Base-by-base conservation (phyloP, 2,797 vertebrate genomes). In the Sebastes glaucus region DNA sequence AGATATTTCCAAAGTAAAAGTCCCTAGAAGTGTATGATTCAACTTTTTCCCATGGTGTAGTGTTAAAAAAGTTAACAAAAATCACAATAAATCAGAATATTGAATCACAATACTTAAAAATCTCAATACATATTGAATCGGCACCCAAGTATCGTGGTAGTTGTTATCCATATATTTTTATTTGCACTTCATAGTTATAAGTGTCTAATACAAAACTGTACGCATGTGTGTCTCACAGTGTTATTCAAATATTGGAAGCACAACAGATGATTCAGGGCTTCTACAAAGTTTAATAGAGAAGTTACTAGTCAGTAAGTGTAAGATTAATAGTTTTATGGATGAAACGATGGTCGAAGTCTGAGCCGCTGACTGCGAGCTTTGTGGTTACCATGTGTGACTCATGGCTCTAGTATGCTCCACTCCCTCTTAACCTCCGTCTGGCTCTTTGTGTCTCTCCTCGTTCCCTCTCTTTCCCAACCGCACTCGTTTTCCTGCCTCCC, bases 351-450 rank as follows among this genome's bases (percentile, higher is more conserved):
- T 73, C 13, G 53, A 68, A 52, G 81, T 14, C 70, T 84, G 82
- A 83, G 69, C 57, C 2, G 3, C 68, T 81, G 22, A 2, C 72
- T 84, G 84, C 35, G 78, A 67, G 72, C 72, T 74, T 83, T 88
- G 84, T 74, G 90, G 87, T 90, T 81, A 70, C 61, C 88, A 71
- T 76, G 82, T 84, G 80, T 95, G 94, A 95, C 79, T 95, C 92
- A 95, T 87, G 74, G 66, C 78, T 88, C 32, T 16, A 92, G 88
- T 87, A 94, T 93, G 92, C 82, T 84, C 81, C 89, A 87, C 93
- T 92, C 92, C 93, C 88, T 88, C 82, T 66, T 75, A 68, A 35
- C 55, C 72, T 86, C 66, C 6, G 14, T 67, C 70, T 74, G 25
- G 61, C 73, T 77, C 59, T 71, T n/a, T 70, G 23, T 55, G 72